These are phyloP conservation scores for Limnephilus lunatus DNA, from an alignment of 2,888 invertebrate species.

Conservation along the genomic window DNA sequence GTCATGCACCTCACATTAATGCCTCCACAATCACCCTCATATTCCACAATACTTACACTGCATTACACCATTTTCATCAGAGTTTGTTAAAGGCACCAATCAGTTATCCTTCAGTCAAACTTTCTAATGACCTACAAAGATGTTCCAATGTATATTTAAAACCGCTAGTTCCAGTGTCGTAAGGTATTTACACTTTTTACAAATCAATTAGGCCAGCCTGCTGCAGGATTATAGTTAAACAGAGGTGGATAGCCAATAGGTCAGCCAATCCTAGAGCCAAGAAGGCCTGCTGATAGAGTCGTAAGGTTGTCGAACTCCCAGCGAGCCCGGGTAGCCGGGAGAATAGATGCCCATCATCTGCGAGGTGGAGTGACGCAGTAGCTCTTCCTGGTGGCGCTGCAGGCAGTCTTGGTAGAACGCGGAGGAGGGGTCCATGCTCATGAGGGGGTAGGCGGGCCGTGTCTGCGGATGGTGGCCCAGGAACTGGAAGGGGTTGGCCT, in stretches of 20 bases:
- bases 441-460: conserved; percentile 80
- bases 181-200: background rate
- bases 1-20: conserved; percentile 22
- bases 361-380: conserved; percentile 78
- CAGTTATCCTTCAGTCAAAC: conserved; percentile 19
- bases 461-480: conserved; percentile 78
- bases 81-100: conserved; percentile 31
- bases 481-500: conserved; percentile 77
- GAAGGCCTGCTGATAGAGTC: conserved; percentile 82
- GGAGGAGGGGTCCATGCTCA: conserved; percentile 80
- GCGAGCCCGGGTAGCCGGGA: conserved; percentile 79
- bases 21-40: conserved; percentile 16
- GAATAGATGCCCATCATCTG: conserved; percentile 82
- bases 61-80: background rate
- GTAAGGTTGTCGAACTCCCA: conserved; percentile 85
- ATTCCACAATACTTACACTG: background rate
- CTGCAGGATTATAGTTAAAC: conserved; percentile 1
- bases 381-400: conserved; percentile 80
- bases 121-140: conserved; percentile 14
- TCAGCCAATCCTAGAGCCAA: conserved; percentile 78
- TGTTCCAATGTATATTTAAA: conserved; percentile 5
- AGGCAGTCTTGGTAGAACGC: conserved; percentile 86
- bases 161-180: background rate
- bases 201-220: conserved; percentile 6
- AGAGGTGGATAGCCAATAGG: background rate